Conservation (phyloP, 2,113 vertebrate genomes). For the Notiomystis cincta region DNA sequence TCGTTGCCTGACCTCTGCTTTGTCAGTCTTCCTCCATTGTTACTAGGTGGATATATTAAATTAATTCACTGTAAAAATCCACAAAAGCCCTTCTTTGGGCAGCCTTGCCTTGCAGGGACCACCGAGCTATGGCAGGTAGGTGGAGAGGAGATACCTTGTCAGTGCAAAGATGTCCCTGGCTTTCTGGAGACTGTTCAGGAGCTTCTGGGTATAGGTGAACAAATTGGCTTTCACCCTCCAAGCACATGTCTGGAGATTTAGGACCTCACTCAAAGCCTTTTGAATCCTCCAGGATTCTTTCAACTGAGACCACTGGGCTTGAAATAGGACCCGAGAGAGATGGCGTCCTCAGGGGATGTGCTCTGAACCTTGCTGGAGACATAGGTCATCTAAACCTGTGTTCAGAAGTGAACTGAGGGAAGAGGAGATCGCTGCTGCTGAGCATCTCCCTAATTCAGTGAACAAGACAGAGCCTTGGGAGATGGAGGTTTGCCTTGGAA, state of each 20-base stretch:
- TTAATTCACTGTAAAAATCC: neutral
- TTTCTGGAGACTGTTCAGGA: neutral
- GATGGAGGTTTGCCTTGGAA: conserved; percentile 23
- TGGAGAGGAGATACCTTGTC: neutral
- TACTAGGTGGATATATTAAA: neutral
- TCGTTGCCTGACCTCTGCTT: neutral
- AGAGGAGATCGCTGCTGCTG: neutral
- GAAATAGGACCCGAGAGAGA: neutral
- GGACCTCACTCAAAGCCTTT: neutral
- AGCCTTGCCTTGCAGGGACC: neutral
- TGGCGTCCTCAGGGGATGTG: rapidly evolving
- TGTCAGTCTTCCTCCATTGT: neutral
- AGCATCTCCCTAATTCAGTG: neutral
- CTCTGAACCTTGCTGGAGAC: neutral
- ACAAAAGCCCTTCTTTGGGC: neutral
- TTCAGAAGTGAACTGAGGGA: neutral
- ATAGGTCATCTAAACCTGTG: neutral
- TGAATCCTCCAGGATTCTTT: neutral
- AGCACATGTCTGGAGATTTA: neutral
- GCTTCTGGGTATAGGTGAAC: neutral
- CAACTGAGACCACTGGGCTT: neutral
- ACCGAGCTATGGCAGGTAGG: neutral
- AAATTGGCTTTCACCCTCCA: neutral
- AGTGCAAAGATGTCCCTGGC: neutral
- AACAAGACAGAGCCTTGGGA: neutral